Base-by-base conservation (phyloP, 1,140 invertebrate species). In the Caenorhabditis brenneri region DNA sequence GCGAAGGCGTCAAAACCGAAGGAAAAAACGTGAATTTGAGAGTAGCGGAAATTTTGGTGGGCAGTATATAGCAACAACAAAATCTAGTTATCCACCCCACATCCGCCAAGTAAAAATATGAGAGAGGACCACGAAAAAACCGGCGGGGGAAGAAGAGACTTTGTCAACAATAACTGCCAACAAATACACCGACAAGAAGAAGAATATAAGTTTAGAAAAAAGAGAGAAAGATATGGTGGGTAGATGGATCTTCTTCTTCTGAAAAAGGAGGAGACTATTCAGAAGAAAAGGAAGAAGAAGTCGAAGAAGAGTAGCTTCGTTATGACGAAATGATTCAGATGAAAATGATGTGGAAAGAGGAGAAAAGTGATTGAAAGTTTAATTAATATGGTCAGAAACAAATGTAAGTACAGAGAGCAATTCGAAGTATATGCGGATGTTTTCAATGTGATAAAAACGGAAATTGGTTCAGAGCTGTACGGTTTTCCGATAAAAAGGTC, bases 31-130 rank as follows among this genome's bases (percentile, higher is more conserved):
- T 74, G 65, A 2, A 31, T 74, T 74, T 74, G 65, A 74, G 36
- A 74, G 65, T 22, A 65, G 58, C 58, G 7, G n/a, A 33, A 74
- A 74, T n/a, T 74, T 74, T 19, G n/a, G 1, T 12, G 65, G 31
- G 29, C 65, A 74, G 65, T 74, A 46, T 74, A 74, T 74, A 74
- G 58, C 36, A 46, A 42, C 65, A 24, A 42, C 65, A 74, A 74
- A 74, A 74, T 74, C 36, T 46, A 74, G 65, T 74, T 74, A 74
- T 55, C 53, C 53, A 51, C 24, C 2, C 49, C 53, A 55, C 53
- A 55, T 55, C 53, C 53, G 53, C 22, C 24, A 12, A 27, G 15
- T 27, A 55, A 55, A 55, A 55, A 9, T 22, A 22, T 19, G 53
- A 55, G 22, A 55, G 22, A 55, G 24, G 53, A 55, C 48, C 48